Conservation (phyloP, 2,888 invertebrate genomes). For the Athrips mouffetella region DNA sequence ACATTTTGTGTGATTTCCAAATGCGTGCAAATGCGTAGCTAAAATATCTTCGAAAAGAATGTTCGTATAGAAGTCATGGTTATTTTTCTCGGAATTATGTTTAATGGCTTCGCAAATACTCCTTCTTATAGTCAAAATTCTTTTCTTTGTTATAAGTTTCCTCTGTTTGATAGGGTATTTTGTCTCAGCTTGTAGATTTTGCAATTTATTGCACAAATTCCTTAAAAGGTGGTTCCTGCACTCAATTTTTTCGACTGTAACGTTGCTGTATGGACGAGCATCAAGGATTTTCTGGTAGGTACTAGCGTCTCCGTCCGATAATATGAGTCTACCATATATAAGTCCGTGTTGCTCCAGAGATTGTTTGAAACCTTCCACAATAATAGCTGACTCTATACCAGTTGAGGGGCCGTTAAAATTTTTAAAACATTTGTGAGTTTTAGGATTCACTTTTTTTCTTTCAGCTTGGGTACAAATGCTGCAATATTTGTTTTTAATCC, state of each 20-base stretch:
- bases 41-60: background rate
- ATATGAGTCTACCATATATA: slow-evolving; percentile 9
- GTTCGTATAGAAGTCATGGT: background rate
- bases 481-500: too few species aligned
- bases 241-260: slow-evolving; percentile 16
- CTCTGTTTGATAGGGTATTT: slow-evolving; percentile 4
- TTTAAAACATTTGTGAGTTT: slow-evolving; percentile 1
- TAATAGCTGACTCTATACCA: background rate
- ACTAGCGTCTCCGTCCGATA: slow-evolving; percentile 5
- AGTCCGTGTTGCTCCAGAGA: background rate
- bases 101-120: background rate
- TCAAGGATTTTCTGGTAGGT: slow-evolving; percentile 2
- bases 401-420: background rate
- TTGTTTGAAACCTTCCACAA: background rate
- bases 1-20: background rate
- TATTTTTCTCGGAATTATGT: too few species aligned
- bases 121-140: slow-evolving; percentile 6
- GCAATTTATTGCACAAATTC: slow-evolving; percentile 14
- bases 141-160: slow-evolving; percentile 5
- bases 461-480: background rate
- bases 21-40: background rate
- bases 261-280: slow-evolving; percentile 9
- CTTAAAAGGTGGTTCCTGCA: slow-evolving; percentile 17
- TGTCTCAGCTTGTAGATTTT: slow-evolving; percentile 7
- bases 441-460: background rate